Conservation (phyloP, 2,113 vertebrate genomes). For the Prunella fulvescens region DNA sequence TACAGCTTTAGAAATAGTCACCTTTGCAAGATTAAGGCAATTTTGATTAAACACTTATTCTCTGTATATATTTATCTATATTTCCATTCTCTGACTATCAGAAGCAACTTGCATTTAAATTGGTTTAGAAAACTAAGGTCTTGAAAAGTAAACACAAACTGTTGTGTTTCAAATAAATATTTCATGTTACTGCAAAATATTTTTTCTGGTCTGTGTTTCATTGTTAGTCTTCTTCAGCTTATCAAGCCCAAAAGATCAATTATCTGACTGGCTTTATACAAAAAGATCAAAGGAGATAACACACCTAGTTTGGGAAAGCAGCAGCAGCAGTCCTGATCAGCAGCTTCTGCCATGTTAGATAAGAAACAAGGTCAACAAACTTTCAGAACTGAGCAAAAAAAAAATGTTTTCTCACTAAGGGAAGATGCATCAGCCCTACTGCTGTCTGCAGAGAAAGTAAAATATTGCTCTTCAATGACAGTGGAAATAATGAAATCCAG, state of each 20-base stretch:
- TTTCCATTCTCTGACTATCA: not conserved
- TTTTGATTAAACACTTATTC: not conserved
- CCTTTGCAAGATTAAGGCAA: not conserved
- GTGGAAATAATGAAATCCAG: not conserved
- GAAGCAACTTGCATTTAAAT: not conserved
- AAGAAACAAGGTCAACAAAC: constrained; percentile 25
- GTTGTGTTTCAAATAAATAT: not conserved
- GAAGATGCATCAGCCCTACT: not conserved
- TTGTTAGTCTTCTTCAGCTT: not conserved
- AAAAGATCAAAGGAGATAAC: constrained; percentile 1
- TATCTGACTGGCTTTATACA: not conserved
- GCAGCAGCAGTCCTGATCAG: not conserved
- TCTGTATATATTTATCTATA: not conserved
- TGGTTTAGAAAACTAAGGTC: not conserved
- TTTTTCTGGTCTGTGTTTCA: not conserved
- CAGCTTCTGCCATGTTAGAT: not conserved
- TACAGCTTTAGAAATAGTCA: not conserved
- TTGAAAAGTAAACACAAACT: not conserved
- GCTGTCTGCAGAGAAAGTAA: not conserved
- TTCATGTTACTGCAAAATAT: not conserved
- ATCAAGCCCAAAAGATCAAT: constrained; percentile 15
- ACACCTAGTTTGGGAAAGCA: not conserved
- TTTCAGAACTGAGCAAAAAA: not conserved
- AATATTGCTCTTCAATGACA: not conserved
- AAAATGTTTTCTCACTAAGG: not conserved